Evolutionary conservation across 2,797 vertebrate species (phyloP).

Genomic region (Malurus leucopterus): DNA sequence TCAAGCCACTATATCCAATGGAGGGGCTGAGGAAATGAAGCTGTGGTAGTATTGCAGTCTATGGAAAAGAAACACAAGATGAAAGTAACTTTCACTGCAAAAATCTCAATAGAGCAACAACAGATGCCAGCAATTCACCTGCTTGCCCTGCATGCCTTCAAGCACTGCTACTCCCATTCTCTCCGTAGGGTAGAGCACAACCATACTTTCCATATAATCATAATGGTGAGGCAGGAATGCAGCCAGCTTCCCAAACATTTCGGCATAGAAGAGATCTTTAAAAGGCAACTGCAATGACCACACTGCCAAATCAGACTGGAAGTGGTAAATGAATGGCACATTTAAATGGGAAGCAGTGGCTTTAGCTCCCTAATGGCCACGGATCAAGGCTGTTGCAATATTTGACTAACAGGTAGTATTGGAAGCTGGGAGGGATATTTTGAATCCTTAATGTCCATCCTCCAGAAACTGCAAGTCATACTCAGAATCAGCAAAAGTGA

Average conservation of each 20-base stretch:
- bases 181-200: neutral
- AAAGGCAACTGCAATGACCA: neutral
- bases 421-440: neutral
- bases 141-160: neutral
- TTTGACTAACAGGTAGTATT: neutral
- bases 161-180: neutral
- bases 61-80: neutral
- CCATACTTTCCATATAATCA: fast-evolving
- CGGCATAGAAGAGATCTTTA: neutral
- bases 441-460: neutral
- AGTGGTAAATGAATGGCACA: neutral
- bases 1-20: neutral
- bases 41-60: neutral
- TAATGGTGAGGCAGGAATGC: neutral
- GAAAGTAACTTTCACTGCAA: neutral
- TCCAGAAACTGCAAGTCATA: neutral
- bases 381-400: neutral
- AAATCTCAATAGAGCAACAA: neutral
- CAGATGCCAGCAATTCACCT: neutral
- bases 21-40: neutral
- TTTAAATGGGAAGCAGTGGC: neutral
- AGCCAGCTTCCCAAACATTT: neutral
- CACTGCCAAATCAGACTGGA: neutral
- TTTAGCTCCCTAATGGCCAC: fast-evolving
- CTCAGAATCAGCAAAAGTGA: neutral